Evolutionary conservation across 2,888 invertebrate species (phyloP).

Genomic region (Epinotia bilunana): DNA sequence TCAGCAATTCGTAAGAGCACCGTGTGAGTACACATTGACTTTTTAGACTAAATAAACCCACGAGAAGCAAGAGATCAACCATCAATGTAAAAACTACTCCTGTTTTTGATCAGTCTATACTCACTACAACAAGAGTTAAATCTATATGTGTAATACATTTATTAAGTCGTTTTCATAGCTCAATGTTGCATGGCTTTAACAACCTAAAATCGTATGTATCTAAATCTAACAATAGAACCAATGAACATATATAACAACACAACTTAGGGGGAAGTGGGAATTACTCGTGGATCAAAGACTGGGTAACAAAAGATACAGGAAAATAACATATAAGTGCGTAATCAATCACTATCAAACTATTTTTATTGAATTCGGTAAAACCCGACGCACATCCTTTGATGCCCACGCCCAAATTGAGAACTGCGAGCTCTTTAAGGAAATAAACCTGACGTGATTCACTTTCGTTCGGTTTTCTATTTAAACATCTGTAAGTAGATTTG

Average conservation of each 20-base stretch:
- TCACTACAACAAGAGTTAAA: no score
- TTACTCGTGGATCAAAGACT: neutral
- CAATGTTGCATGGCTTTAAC: neutral
- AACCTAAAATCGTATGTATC: neutral
- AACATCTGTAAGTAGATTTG: neutral
- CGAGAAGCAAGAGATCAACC: no score
- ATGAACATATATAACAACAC: neutral
- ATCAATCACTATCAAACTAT: constrained; percentile 3
- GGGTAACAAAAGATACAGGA: neutral
- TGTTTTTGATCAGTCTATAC: no score
- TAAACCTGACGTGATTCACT: neutral
- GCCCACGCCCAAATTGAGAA: neutral
- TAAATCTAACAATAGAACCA: neutral
- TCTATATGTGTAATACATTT: no score
- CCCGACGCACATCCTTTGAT: neutral
- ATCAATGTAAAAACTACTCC: no score
- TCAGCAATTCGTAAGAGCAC: no score
- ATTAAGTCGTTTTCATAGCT: no score
- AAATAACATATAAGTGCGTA: neutral
- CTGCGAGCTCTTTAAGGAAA: neutral
- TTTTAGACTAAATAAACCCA: no score
- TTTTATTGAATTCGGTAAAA: neutral
- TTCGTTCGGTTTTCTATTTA: neutral
- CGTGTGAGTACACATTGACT: no score
- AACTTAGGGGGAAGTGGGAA: neutral